These are phyloP conservation scores for Lanistes nyassanus DNA, from an alignment of 1,140 invertebrate genomes.

Conservation along the genomic window DNA sequence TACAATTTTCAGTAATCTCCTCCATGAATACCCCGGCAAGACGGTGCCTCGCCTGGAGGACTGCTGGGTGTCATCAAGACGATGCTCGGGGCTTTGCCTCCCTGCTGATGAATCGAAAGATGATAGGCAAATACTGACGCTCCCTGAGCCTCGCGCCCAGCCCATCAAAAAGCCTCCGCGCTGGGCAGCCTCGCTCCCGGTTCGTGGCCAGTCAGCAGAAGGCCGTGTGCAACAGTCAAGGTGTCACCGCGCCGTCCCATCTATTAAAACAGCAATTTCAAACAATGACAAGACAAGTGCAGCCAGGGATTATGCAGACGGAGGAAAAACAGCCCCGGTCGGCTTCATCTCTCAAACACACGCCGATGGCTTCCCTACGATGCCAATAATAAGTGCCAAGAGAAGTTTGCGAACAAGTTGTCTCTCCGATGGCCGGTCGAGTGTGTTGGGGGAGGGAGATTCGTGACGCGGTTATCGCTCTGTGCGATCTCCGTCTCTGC, in stretches of 20 bases:
- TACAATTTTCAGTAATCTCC: conserved; percentile 29
- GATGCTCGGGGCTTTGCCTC: conserved; percentile 16
- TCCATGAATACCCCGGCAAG: conserved; percentile 15
- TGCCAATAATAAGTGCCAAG: conserved; percentile 28
- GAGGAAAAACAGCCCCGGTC: conserved; percentile 16
- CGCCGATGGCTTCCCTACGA: no score
- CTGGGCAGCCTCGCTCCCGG: conserved; percentile 5
- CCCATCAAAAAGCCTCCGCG: conserved; percentile 21
- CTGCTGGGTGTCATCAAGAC: conserved; percentile 17
- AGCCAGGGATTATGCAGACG: conserved; percentile 13
- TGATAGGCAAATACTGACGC: conserved; percentile 30
- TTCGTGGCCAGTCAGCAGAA: no score
- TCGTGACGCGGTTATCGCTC: not conserved
- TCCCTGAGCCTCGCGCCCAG: conserved; percentile 9
- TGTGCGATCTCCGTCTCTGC: not conserved
- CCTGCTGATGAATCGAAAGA: conserved; percentile 24
- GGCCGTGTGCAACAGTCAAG: conserved; percentile 17
- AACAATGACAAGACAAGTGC: conserved; percentile 31
- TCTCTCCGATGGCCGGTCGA: not conserved
- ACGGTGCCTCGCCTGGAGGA: not conserved
- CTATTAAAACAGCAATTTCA: conserved; percentile 30
- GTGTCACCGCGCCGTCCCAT: conserved; percentile 16
- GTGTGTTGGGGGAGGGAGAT: not conserved
- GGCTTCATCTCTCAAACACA: conserved; percentile 15
- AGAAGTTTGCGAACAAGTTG: conserved; percentile 20